phyloP scores from a whole-genome alignment of 2,888 invertebrate genomes.

The Ennomos fuscantarius region DNA sequence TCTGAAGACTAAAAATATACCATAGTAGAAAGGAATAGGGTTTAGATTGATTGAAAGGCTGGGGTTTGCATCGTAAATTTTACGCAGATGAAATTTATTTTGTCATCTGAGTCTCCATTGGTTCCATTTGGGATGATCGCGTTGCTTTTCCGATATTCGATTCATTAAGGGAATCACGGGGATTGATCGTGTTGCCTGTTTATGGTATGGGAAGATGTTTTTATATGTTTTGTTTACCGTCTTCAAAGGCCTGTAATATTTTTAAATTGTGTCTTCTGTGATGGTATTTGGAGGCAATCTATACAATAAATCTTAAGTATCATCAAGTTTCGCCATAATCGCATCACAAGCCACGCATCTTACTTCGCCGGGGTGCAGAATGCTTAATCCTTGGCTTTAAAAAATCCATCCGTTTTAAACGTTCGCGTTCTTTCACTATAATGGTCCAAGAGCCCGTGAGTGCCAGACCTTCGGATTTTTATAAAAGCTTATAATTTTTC shows the following conservation, averaged over 20 bases:
- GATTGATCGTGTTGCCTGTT: slow-evolving; percentile 23
- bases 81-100: slow-evolving; percentile 38
- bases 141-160: slow-evolving; percentile 23
- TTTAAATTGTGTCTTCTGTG: no score
- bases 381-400: no score
- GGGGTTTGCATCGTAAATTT: slow-evolving; percentile 29
- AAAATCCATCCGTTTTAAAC: no score
- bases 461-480: no score
- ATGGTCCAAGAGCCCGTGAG: no score
- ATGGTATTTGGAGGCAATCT: background rate
- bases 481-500: no score
- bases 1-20: background rate
- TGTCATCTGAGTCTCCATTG: slow-evolving; percentile 29
- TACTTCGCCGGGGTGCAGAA: no score
- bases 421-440: no score
- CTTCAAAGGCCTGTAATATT: background rate
- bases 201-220: slow-evolving; percentile 10
- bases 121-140: slow-evolving; percentile 26
- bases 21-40: background rate
- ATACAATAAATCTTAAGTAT: no score
- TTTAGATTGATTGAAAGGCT: background rate
- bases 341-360: no score
- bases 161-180: slow-evolving; percentile 23
- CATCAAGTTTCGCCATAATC: no score
- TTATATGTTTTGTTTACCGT: slow-evolving; percentile 15